These are phyloP conservation scores for Tetragonula clypearis DNA, from an alignment of 1,140 invertebrate species.

Conservation along the genomic window DNA sequence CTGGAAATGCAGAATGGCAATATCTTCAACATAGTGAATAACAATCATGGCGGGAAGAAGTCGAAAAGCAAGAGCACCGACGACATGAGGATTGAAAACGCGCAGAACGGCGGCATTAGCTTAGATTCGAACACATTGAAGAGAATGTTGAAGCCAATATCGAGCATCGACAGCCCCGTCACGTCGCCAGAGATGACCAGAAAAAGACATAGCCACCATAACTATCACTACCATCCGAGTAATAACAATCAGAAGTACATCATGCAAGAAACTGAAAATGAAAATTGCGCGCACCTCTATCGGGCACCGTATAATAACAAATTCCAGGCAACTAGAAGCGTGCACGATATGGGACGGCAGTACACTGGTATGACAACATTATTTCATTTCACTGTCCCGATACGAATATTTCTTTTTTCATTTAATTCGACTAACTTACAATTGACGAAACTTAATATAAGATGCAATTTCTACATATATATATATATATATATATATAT, in stretches of 20 bases:
- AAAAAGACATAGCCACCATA: conserved; percentile 84
- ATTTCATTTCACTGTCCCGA: background rate
- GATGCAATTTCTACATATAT: background rate
- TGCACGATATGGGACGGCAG: conserved; percentile 78
- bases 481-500: background rate
- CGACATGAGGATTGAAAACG: conserved; percentile 88
- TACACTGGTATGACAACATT: conserved; percentile 68
- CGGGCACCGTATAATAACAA: conserved; percentile 80
- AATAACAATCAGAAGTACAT: conserved; percentile 82
- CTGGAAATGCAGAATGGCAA: conserved; percentile 85
- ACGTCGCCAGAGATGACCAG: conserved; percentile 94
- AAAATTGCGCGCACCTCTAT: conserved; percentile 78
- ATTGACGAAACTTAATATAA: background rate
- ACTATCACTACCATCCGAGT: conserved; percentile 82
- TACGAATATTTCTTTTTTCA: no score
- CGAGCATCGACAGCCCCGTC: conserved; percentile 91
- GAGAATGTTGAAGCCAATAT: conserved; percentile 96
- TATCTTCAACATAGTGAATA: conserved; percentile 87
- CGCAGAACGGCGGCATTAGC: conserved; percentile 82
- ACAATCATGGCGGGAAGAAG: conserved; percentile 85
- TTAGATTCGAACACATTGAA: conserved; percentile 94
- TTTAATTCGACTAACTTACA: background rate
- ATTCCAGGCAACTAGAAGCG: conserved; percentile 82
- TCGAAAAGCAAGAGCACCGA: conserved; percentile 94
- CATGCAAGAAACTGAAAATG: conserved; percentile 78